Percentiles rank a stretch among this genome's conserved stretches.
phyloP scores from a whole-genome alignment of 2,113 vertebrate genomes.

The Tachuris rubrigastra region DNA sequence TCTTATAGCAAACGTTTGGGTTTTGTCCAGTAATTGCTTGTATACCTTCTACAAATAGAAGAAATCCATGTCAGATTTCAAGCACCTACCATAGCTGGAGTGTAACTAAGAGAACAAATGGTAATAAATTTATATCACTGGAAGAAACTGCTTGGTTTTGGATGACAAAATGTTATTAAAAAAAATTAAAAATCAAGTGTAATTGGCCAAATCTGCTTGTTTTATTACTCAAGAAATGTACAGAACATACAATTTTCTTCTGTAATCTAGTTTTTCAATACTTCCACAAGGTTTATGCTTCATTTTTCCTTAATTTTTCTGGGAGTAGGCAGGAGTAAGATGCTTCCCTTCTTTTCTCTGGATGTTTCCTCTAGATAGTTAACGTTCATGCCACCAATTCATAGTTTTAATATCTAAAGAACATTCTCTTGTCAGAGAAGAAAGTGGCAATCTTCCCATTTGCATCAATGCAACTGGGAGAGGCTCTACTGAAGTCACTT shows the following conservation, averaged over 20 bases:
- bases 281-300: not conserved
- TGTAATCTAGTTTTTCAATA: not conserved
- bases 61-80: not conserved
- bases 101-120: not conserved
- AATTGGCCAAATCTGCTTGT: not conserved
- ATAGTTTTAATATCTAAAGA: not conserved
- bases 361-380: not conserved
- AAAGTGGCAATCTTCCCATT: not conserved
- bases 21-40: not conserved
- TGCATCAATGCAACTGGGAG: not conserved
- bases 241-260: not conserved
- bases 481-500: not conserved
- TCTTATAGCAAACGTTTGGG: not conserved
- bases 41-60: not conserved
- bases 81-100: not conserved
- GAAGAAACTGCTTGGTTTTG: not conserved
- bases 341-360: not conserved
- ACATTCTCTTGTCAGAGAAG: not conserved
- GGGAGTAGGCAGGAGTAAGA: not conserved
- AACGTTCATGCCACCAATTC: not conserved
- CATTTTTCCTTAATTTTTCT: not conserved
- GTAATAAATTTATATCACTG: not conserved
- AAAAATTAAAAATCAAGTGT: not conserved
- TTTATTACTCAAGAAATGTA: not conserved
- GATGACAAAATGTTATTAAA: not conserved